phyloP scores from a whole-genome alignment of 2,888 invertebrate genomes.

The Schizotus pectinicornis region DNA sequence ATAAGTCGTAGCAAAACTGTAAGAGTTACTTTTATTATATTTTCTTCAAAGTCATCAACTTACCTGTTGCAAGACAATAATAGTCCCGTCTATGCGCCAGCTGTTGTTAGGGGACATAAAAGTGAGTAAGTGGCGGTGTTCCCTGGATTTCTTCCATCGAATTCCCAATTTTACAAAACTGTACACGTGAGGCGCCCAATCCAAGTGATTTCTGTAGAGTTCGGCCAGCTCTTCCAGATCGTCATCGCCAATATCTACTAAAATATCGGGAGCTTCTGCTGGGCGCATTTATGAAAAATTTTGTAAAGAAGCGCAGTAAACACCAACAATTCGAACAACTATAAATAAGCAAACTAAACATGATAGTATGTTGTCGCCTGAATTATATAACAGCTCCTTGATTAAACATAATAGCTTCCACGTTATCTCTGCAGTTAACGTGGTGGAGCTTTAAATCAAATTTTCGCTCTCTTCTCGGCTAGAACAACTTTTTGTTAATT shows the following conservation, averaged over 20 bases:
- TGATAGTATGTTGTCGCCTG: too few species aligned
- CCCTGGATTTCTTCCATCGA: slow-evolving; percentile 6
- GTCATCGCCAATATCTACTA: slow-evolving; percentile 10
- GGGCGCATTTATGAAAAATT: too few species aligned
- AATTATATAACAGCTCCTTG: too few species aligned
- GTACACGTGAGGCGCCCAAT: slow-evolving; percentile 14
- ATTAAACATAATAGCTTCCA: too few species aligned
- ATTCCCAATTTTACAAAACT: slow-evolving; percentile 10
- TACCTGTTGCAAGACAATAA: slow-evolving; percentile 1
- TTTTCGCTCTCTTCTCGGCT: too few species aligned
- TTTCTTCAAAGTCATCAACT: neutral
- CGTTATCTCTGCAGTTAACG: too few species aligned
- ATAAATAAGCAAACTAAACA: too few species aligned
- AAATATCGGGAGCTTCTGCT: neutral
- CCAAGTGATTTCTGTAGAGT: slow-evolving; percentile 7
- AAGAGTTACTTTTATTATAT: neutral
- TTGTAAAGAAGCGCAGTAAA: too few species aligned
- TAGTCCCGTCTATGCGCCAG: slow-evolving; percentile 16
- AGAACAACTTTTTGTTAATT: too few species aligned
- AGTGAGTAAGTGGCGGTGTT: slow-evolving; percentile 2
- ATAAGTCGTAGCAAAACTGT: slow-evolving; percentile 11
- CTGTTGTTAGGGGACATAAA: slow-evolving; percentile 2
- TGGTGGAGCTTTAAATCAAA: too few species aligned
- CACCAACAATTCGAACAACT: too few species aligned
- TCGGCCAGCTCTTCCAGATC: slow-evolving; percentile 3